Conservation (phyloP, 2,888 invertebrate species). For the Trisateles emortualis region DNA sequence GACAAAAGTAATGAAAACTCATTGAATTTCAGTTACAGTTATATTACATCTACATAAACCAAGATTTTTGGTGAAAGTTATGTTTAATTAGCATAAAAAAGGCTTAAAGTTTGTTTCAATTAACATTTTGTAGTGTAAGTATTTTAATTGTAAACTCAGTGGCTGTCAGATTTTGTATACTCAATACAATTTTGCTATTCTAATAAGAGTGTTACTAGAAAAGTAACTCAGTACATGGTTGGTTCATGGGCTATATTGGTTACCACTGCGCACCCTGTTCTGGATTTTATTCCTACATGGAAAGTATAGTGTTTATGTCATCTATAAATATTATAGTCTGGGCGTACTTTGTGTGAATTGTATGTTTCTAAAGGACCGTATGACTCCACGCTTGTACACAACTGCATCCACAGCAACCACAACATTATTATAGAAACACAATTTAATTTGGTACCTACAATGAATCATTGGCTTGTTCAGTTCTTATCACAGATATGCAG, state of each 20-base stretch:
- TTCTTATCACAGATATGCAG: neutral
- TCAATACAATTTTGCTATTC: neutral
- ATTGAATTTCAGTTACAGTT: slow-evolving; percentile 14
- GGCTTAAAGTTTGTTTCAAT: slow-evolving; percentile 6
- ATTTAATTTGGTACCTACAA: neutral
- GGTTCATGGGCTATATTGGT: too few relatives aligned
- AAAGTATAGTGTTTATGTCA: too few relatives aligned
- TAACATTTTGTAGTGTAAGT: slow-evolving; percentile 10
- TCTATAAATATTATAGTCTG: too few relatives aligned
- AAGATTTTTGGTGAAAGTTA: slow-evolving; percentile 38
- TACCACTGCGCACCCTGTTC: too few relatives aligned
- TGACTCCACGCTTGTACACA: neutral
- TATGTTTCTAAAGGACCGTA: too few relatives aligned
- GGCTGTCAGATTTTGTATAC: neutral
- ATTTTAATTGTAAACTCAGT: neutral
- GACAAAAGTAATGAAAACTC: slow-evolving; percentile 10
- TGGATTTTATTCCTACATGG: too few relatives aligned
- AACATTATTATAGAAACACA: neutral
- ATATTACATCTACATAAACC: slow-evolving; percentile 10
- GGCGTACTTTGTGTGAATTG: too few relatives aligned
- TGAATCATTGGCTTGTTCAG: neutral
- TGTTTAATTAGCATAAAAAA: slow-evolving; percentile 24
- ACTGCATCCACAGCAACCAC: neutral
- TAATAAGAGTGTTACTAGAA: neutral
- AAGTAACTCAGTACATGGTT: too few relatives aligned